Evolutionary conservation across 30 jellyfish, hydroid and myxozoan species (phyloP).

Genomic region (Hydra vulgaris): DNA sequence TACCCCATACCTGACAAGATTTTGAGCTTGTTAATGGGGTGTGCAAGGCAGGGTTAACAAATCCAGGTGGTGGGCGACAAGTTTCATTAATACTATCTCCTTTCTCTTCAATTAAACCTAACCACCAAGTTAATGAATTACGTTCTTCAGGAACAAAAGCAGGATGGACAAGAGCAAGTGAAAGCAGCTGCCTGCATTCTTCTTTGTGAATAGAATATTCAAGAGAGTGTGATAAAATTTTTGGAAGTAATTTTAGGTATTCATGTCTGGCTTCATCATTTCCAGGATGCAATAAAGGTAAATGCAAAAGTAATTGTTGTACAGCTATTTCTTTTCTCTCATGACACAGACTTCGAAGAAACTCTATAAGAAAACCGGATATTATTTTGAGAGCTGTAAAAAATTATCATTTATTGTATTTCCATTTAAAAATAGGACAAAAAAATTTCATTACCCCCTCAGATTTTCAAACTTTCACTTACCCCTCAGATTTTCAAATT

Average conservation of each 20-base stretch:
- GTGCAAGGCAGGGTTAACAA: constrained; percentile 18
- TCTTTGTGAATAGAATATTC: constrained; percentile 90
- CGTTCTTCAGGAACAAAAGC: constrained; percentile 94
- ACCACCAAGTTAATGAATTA: constrained; percentile 72
- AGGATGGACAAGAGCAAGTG: constrained; percentile 89
- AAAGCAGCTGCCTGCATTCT: constrained; percentile 89
- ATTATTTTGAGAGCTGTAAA: too few relatives aligned
- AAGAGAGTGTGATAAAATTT: constrained; percentile 81
- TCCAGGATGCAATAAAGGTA: constrained; percentile 95
- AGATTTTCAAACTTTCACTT: too few relatives aligned
- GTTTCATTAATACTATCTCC: constrained; percentile 55
- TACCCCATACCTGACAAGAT: constrained; percentile 31
- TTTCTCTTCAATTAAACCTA: constrained; percentile 64
- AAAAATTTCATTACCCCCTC: too few relatives aligned
- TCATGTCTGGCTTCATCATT: constrained; percentile 91
- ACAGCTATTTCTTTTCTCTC: constrained; percentile 94
- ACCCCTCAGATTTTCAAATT: too few relatives aligned
- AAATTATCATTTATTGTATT: background rate
- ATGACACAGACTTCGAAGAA: constrained; percentile 65
- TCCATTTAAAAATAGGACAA: background rate
- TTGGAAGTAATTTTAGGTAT: constrained; percentile 72
- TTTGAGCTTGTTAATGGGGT: constrained; percentile 31
- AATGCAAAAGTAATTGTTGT: constrained; percentile 85
- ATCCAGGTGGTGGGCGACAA: constrained; percentile 48
- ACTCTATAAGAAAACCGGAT: constrained; percentile 49